Evolutionary conservation across 2,113 vertebrate species (phyloP).

Genomic region (Pluvialis apricaria): DNA sequence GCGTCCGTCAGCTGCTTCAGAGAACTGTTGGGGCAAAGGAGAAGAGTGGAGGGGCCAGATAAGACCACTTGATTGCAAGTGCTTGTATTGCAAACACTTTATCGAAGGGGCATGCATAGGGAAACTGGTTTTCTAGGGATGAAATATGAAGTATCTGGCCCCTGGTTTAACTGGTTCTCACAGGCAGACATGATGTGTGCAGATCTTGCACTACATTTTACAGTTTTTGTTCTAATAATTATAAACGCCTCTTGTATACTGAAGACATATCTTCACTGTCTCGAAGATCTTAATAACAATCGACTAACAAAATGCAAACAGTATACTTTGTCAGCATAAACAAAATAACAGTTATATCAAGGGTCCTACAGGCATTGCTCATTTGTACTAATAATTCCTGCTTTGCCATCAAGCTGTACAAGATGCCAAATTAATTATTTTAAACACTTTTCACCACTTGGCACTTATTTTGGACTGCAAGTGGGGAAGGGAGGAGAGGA

Average conservation of each 20-base stretch:
- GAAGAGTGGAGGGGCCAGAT: background rate
- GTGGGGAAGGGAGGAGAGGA: background rate
- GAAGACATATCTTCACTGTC: background rate
- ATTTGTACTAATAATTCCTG: background rate
- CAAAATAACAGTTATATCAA: background rate
- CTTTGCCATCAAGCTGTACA: background rate
- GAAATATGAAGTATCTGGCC: background rate
- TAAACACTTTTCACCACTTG: background rate
- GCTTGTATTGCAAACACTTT: background rate
- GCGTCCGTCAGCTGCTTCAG: background rate
- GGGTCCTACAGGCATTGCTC: slow-evolving; percentile 10
- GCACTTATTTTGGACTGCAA: background rate
- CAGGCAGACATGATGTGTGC: background rate
- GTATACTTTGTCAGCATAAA: slow-evolving; percentile 1
- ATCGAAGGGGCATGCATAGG: background rate
- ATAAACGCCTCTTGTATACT: background rate
- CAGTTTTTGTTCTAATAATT: background rate
- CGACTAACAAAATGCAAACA: background rate
- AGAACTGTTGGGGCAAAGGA: background rate
- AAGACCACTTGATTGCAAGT: background rate
- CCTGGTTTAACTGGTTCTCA: background rate
- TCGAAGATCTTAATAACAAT: background rate
- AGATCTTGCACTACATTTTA: background rate
- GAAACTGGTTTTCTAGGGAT: background rate
- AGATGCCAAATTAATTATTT: slow-evolving; percentile 35